Percentiles rank a stretch among this genome's conserved stretches.
phyloP scores from a whole-genome alignment of 2,113 vertebrate species.

The Pyrgilauda ruficollis region DNA sequence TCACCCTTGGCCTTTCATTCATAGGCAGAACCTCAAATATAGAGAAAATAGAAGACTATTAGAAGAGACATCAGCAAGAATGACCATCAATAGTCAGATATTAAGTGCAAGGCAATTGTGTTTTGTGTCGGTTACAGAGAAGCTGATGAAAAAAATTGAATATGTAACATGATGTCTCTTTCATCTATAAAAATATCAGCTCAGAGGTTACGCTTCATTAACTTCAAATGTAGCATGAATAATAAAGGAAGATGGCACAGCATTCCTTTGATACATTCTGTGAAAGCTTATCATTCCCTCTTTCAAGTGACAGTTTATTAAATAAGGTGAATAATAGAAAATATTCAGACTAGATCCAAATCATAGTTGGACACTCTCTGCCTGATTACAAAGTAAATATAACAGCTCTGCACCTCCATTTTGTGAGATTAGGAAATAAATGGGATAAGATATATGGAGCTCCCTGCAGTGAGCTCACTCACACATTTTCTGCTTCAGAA shows the following conservation, averaged over 20 bases:
- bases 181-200: conserved; percentile 70
- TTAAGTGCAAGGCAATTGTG: conserved; percentile 35
- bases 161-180: conserved; percentile 71
- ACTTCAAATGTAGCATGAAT: conserved; percentile 72
- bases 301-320: conserved; percentile 71
- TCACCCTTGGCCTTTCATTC: conserved; percentile 1
- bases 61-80: conserved; percentile 22
- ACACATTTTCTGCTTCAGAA: background rate
- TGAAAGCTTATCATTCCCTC: conserved; percentile 50
- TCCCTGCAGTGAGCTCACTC: background rate
- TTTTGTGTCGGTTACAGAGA: conserved; percentile 51
- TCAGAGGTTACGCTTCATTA: conserved; percentile 74
- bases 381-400: conserved; percentile 3
- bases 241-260: conserved; percentile 61
- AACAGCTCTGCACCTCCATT: background rate
- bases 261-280: conserved; percentile 65
- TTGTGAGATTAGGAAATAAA: conserved; percentile 31
- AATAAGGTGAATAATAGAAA: conserved; percentile 67
- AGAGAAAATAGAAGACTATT: background rate
- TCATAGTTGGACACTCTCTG: background rate
- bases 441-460: background rate
- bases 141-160: conserved; percentile 72
- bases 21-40: conserved; percentile 20
- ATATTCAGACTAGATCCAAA: conserved; percentile 38
- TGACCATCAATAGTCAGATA: conserved; percentile 39